A percentile compares a stretch with the other conserved stretches of the same genome.
Conservation (phyloP, 2,113 vertebrate species). For the rat (Rattus norvegicus) region GRCr8 NC_086020.1:139805001-139805500, state of each 20-base stretch:
- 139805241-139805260: not conserved
- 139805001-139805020: not conserved
- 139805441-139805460: not conserved
- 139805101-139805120: not conserved
- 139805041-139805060: not conserved
- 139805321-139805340: not conserved
- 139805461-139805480: not conserved
- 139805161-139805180: not conserved
- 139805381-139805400: not conserved
- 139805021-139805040: not conserved
- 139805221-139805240: not conserved
- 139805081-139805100: not conserved
- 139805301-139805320: not conserved
- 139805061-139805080: not conserved
- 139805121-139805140: not conserved
- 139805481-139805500: not conserved
- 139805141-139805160: not conserved
- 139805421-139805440: not conserved
- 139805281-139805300: not conserved
- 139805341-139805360: not conserved
- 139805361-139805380: not conserved
- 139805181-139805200: not conserved
- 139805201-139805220: not conserved
- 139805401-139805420: not conserved
- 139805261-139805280: not conserved